Base-by-base conservation (phyloP, 1,140 invertebrate species). In the Hycleus phaleratus region DNA sequence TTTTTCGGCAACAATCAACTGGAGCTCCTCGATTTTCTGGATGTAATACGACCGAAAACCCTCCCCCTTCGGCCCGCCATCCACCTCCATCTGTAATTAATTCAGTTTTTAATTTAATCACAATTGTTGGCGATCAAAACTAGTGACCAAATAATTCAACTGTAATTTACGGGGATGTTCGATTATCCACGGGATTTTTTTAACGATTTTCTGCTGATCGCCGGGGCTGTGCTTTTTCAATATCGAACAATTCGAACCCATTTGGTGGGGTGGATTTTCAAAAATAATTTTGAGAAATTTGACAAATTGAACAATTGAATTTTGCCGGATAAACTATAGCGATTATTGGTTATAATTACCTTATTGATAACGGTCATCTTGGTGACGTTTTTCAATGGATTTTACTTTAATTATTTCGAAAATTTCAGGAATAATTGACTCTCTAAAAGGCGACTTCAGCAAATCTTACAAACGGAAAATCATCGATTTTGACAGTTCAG, bases 11-110 rank as follows among this genome's bases (percentile, higher is more conserved):
- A 99, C 94, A 67, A 93, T 87, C 26, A 98, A 78, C 73, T 97
- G 93, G 3, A 98, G 76, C 75, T 97, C 94, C 79, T 98, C 95
- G 57, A 97, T 97, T 80, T 98, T 98, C 38, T 93, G 93, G 63
- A 94, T 89, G 68, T 97, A 98, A 76, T 98, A 98, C 2, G 91
- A 89, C 51, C 88, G 82, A 67, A 97, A 91, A 11, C 94, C 94
- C 73, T 96, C 93, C 24, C 88, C 88, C 66, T 85, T 88, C 0
- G 71, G 60, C 4, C 74, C 82, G 10, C 85, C 80, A 75, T 94
- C 91, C 47, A 93, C 82, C 59, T 95, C 93, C 91, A 95, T 93
- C 87, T 93, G 75, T 56, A 80, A 71, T 66, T 63, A 38, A 56
- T 18, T 5, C 3, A 32, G 3, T 32, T 18, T 18, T 18, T 32